Conservation (phyloP, 2,113 vertebrate genomes). For the Lipophrys pholis region DNA sequence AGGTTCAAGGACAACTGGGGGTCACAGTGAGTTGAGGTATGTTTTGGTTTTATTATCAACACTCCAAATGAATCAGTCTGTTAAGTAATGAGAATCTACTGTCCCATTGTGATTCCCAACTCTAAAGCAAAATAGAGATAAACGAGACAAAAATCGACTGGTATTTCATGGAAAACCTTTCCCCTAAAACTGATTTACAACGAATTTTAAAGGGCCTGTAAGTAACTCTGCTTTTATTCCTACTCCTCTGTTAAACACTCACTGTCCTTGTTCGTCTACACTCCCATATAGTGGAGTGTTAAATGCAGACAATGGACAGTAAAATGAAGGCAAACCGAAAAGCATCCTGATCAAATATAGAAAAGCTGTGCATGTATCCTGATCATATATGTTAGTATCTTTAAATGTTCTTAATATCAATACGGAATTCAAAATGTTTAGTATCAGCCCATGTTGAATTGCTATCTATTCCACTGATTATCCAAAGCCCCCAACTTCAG, state of each 20-base stretch:
- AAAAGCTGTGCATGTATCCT: no score
- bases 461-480: no score
- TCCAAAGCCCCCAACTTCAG: neutral
- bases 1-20: slow-evolving; percentile 7
- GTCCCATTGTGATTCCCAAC: slow-evolving; percentile 14
- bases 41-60: slow-evolving; percentile 6
- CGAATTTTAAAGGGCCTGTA: neutral
- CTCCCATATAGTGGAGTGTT: no score
- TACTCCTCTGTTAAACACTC: neutral
- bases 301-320: no score
- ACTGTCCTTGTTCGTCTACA: neutral
- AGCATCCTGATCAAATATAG: no score
- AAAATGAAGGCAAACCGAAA: no score
- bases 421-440: no score
- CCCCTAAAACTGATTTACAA: neutral
- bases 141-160: no score
- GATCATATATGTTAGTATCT: no score
- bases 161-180: no score
- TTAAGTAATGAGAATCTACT: fast-evolving
- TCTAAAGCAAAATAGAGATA: neutral
- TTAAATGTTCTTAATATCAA: no score
- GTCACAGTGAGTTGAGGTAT: neutral
- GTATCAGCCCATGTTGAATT: no score
- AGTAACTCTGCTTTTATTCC: neutral
- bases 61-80: neutral